Conservation (phyloP, 1,140 invertebrate genomes). For the Panagrolaimus sp. region DNA sequence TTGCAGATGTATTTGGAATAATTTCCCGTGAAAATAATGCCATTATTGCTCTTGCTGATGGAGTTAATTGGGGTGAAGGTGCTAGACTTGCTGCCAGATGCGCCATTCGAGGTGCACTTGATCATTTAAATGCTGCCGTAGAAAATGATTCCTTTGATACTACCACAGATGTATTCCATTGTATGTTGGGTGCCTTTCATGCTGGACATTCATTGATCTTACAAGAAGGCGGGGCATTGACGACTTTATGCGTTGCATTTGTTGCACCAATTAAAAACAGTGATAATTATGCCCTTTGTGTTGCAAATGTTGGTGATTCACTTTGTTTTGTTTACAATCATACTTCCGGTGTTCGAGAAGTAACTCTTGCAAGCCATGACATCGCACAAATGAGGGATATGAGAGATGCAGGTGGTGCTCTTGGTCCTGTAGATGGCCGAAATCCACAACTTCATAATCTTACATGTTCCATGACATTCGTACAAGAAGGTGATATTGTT, state of each 20-base stretch:
- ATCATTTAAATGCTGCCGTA: slow-evolving; percentile 66
- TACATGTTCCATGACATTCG: slow-evolving; percentile 78
- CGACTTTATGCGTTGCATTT: slow-evolving; percentile 73
- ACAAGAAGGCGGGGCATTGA: slow-evolving; percentile 76
- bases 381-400: slow-evolving; percentile 80
- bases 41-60: slow-evolving; percentile 78
- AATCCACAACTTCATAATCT: slow-evolving; percentile 84
- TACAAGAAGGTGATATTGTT: slow-evolving; percentile 73
- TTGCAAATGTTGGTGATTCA: slow-evolving; percentile 83
- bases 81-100: slow-evolving; percentile 78
- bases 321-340: slow-evolving; percentile 79
- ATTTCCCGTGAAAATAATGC: slow-evolving; percentile 73
- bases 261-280: slow-evolving; percentile 55
- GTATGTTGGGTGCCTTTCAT: slow-evolving; percentile 75
- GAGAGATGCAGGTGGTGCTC: slow-evolving; percentile 79
- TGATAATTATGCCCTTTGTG: slow-evolving; percentile 72
- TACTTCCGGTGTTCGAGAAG: slow-evolving; percentile 69
- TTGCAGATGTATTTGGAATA: slow-evolving; percentile 82
- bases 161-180: slow-evolving; percentile 71
- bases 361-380: slow-evolving; percentile 75
- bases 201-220: slow-evolving; percentile 79
- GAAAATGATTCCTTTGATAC: slow-evolving; percentile 62
- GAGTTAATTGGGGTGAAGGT: slow-evolving; percentile 87
- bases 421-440: slow-evolving; percentile 78
- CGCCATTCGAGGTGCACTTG: slow-evolving; percentile 77